Percentiles rank a stretch among this genome's conserved stretches.
These are phyloP conservation scores for Ahaetulla prasina DNA, from an alignment of 2,113 vertebrate genomes.

Conservation along the genomic window DNA sequence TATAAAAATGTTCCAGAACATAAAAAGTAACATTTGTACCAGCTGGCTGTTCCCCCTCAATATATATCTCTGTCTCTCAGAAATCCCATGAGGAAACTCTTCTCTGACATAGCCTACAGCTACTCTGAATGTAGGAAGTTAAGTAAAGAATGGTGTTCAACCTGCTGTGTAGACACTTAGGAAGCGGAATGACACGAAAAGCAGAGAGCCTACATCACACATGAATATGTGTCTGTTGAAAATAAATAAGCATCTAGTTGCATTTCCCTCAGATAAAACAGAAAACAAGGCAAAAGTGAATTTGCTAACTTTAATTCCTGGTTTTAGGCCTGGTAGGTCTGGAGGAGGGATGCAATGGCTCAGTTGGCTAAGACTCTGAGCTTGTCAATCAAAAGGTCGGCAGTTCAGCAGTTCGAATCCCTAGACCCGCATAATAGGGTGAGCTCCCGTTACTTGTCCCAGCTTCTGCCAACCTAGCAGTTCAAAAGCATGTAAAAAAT, in stretches of 20 bases:
- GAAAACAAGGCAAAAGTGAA: constrained; percentile 50
- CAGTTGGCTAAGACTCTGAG: no score
- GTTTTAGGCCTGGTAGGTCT: constrained; percentile 5
- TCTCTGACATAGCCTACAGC: constrained; percentile 60
- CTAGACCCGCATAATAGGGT: no score
- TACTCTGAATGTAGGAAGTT: constrained; percentile 41
- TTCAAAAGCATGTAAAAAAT: no score
- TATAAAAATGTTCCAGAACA: constrained; percentile 27
- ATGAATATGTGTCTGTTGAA: constrained; percentile 45
- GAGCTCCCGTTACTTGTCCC: no score
- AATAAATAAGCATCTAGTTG: constrained; percentile 49
- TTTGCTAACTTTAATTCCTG: constrained; percentile 44
- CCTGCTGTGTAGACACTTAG: constrained; percentile 31
- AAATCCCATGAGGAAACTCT: constrained; percentile 28
- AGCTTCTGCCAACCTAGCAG: no score
- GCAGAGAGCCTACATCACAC: neutral
- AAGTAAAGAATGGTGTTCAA: constrained; percentile 43
- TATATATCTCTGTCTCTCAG: constrained; percentile 17
- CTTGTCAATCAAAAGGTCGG: no score
- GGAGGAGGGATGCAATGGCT: no score
- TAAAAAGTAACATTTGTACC: constrained; percentile 17
- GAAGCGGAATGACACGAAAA: constrained; percentile 30
- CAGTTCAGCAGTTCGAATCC: no score
- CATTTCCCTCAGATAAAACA: constrained; percentile 35
- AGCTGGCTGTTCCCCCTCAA: constrained; percentile 20